phyloP scores from a whole-genome alignment of 2,888 invertebrate species.

The Noctua pronuba region DNA sequence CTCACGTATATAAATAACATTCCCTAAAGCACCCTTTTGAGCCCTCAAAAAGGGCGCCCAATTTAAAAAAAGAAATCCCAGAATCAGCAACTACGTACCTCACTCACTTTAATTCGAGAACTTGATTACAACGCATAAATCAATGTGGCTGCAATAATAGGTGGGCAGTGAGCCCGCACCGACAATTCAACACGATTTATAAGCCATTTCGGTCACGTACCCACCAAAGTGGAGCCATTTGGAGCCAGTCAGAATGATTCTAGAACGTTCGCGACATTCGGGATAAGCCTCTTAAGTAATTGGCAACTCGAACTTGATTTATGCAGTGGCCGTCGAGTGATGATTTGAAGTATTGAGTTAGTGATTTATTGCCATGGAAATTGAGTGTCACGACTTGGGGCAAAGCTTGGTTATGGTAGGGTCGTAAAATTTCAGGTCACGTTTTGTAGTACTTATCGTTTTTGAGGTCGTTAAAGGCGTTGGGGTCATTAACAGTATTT shows the following conservation, averaged over 20 bases:
- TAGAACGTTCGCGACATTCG: slow-evolving; percentile 76
- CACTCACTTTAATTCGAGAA: slow-evolving; percentile 70
- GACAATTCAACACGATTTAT: slow-evolving; percentile 83
- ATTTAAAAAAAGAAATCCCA: slow-evolving; percentile 62
- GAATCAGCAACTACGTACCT: slow-evolving; percentile 62
- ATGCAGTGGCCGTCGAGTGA: slow-evolving; percentile 68
- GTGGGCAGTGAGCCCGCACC: slow-evolving; percentile 72
- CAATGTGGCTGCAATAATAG: slow-evolving; percentile 80
- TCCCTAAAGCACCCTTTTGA: slow-evolving; percentile 43
- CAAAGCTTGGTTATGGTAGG: slow-evolving; percentile 30
- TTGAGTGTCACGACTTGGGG: slow-evolving; percentile 43
- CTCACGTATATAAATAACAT: slow-evolving; percentile 58
- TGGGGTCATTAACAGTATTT: slow-evolving; percentile 20
- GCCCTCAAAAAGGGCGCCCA: slow-evolving; percentile 42
- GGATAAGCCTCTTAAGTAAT: slow-evolving; percentile 83
- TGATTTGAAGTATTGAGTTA: slow-evolving; percentile 70
- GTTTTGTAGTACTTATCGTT: slow-evolving; percentile 33
- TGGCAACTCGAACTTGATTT: slow-evolving; percentile 79
- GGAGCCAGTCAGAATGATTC: slow-evolving; percentile 81
- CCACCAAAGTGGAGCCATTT: slow-evolving; percentile 83
- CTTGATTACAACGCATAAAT: slow-evolving; percentile 79
- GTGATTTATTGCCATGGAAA: slow-evolving; percentile 63
- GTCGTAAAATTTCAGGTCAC: slow-evolving; percentile 52
- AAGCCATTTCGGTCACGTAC: slow-evolving; percentile 86
- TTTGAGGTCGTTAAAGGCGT: slow-evolving; percentile 22